Conservation (phyloP, 2,797 vertebrate species). For the Varecia variegata region DNA sequence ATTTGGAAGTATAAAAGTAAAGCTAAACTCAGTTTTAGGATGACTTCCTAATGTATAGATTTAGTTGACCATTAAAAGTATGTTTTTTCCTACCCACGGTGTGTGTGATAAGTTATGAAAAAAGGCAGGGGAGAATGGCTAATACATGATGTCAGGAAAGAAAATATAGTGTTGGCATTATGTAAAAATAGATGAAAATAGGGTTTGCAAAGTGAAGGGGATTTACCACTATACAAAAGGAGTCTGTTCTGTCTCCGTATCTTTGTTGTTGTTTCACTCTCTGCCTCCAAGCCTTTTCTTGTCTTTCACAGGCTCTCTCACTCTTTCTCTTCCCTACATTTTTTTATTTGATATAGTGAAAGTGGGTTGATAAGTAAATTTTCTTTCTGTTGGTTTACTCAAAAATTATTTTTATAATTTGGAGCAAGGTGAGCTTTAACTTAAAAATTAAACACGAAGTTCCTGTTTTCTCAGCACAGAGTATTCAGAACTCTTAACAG, state of each 20-base stretch:
- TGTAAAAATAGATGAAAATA: not conserved
- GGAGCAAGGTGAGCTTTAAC: not conserved
- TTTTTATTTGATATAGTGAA: not conserved
- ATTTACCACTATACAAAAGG: not conserved
- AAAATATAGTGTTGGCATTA: not conserved
- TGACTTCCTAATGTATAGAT: not conserved
- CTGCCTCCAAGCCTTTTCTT: not conserved
- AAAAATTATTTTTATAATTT: slow-evolving; percentile 1
- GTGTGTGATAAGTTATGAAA: not conserved
- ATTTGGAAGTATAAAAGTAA: slow-evolving; percentile 5
- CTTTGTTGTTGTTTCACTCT: not conserved
- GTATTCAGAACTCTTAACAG: not conserved
- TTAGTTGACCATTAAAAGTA: not conserved
- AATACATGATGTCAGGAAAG: not conserved
- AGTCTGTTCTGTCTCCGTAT: not conserved
- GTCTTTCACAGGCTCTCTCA: not conserved
- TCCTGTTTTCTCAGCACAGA: not conserved
- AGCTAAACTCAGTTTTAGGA: not conserved
- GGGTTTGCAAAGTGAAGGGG: not conserved
- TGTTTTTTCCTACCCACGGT: not conserved
- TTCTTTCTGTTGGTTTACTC: not conserved
- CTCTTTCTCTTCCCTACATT: not conserved
- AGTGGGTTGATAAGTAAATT: not conserved
- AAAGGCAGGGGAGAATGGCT: not conserved
- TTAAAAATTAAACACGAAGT: not conserved